phyloP scores from a whole-genome alignment of 2,113 vertebrate genomes.

The Erpornis zantholeuca region DNA sequence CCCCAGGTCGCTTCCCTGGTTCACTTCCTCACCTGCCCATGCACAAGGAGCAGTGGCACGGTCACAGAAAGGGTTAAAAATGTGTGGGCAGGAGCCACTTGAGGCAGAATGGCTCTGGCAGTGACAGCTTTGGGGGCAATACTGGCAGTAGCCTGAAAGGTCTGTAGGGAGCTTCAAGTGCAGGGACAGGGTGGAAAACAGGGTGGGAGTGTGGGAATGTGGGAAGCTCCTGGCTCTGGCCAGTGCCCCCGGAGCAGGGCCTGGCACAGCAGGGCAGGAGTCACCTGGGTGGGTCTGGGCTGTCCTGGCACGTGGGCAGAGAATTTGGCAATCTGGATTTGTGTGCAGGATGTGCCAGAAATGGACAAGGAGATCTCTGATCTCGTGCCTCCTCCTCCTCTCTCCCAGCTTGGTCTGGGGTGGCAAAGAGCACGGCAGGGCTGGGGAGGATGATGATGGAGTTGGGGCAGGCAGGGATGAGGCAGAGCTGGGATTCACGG shows the following conservation, averaged over 20 bases:
- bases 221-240: neutral
- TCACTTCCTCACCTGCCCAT: neutral
- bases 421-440: neutral
- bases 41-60: neutral
- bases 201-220: no score
- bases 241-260: neutral
- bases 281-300: neutral
- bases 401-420: neutral
- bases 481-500: neutral
- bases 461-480: neutral
- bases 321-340: neutral
- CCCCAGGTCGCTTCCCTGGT: neutral
- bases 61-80: neutral
- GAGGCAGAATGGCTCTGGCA: neutral
- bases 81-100: neutral
- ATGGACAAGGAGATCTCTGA: fast-evolving
- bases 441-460: neutral
- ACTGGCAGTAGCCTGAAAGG: neutral
- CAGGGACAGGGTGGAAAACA: neutral
- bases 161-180: neutral
- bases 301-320: no score
- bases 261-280: no score
- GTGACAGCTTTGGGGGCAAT: neutral
- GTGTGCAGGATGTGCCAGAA: neutral
- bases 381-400: neutral